These are phyloP conservation scores for Periophthalmus magnuspinnatus DNA, from an alignment of 2,797 vertebrate species.

Conservation along the genomic window DNA sequence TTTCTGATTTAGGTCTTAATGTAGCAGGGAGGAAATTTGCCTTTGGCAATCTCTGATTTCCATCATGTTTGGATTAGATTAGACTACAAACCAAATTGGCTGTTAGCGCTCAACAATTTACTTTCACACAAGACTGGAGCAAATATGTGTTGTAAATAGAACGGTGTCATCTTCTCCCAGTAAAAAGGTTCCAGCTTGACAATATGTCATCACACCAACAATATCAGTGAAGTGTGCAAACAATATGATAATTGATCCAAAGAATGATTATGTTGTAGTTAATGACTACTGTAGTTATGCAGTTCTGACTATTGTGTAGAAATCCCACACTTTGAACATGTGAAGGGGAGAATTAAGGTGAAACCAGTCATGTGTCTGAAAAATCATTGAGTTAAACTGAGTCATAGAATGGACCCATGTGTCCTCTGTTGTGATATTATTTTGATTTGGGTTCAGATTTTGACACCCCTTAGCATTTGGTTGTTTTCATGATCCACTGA, in stretches of 20 bases:
- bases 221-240: conserved; percentile 36
- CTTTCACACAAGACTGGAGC: background rate
- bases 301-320: background rate
- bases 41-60: conserved; percentile 16
- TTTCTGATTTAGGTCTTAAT: conserved; percentile 38
- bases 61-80: conserved; percentile 23
- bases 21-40: conserved; percentile 8
- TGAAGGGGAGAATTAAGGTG: background rate
- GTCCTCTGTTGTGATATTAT: background rate
- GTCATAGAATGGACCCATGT: background rate
- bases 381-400: background rate
- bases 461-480: background rate
- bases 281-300: background rate
- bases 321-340: background rate
- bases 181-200: conserved; percentile 22
- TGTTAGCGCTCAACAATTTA: conserved; percentile 17
- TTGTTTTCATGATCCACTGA: background rate
- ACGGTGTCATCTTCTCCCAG: conserved; percentile 27
- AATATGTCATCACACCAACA: conserved; percentile 47
- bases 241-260: background rate
- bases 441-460: background rate
- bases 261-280: background rate
- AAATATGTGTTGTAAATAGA: conserved; percentile 36
- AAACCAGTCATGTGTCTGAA: background rate
- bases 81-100: conserved; percentile 20